Evolutionary conservation across 2,797 vertebrate species (phyloP).

Genomic region (Rhinophrynus dorsalis): DNA sequence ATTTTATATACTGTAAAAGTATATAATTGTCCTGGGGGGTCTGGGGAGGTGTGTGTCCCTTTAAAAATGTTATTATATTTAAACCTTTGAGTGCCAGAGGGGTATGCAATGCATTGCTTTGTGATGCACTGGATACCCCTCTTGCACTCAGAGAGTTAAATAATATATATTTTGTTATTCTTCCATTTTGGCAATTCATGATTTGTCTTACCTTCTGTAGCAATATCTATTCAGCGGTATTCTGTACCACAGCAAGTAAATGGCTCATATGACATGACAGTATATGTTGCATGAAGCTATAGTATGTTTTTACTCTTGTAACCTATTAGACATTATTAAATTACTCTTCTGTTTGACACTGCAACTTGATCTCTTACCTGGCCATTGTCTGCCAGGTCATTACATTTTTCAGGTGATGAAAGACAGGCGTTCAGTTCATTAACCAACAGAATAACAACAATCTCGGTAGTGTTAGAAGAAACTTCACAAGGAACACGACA

Average conservation of each 20-base stretch:
- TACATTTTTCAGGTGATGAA: background rate
- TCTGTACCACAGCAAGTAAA: no score
- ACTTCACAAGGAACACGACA: no score
- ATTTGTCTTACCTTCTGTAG: background rate
- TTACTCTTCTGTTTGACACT: conserved; percentile 10
- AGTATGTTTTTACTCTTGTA: background rate
- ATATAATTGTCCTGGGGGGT: no score
- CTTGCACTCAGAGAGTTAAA: no score
- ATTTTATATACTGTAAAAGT: no score
- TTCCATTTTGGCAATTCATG: background rate
- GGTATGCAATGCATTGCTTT: no score
- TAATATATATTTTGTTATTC: background rate
- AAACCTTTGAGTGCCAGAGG: no score
- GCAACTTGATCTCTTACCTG: background rate
- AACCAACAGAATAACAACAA: background rate
- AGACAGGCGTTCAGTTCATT: background rate
- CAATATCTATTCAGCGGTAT: no score
- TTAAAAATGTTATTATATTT: no score
- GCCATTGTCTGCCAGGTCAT: background rate
- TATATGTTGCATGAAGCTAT: conserved; percentile 11
- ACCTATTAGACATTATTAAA: conserved; percentile 11
- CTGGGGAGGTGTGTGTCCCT: no score
- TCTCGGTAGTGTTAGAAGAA: no score
- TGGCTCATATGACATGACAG: background rate
- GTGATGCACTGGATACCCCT: no score